These are phyloP conservation scores for Sipha flava DNA, from an alignment of 1,140 invertebrate species.

Conservation along the genomic window DNA sequence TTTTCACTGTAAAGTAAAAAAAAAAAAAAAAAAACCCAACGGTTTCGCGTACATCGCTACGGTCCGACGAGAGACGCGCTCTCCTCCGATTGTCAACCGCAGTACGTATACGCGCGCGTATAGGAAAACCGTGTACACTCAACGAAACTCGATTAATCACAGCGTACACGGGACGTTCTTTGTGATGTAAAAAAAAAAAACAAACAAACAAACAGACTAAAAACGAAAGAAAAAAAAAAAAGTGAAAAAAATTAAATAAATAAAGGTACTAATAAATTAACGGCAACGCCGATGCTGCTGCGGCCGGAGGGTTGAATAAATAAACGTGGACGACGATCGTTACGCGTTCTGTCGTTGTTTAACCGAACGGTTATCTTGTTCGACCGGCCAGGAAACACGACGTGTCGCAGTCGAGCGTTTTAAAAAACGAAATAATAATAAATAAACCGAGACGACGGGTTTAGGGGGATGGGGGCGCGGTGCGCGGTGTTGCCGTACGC, in stretches of 20 bases:
- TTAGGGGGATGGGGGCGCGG: neutral
- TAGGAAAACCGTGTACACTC: neutral
- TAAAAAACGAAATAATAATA: constrained; percentile 31
- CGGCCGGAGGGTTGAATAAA: constrained; percentile 13
- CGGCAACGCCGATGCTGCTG: neutral
- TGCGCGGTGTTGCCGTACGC: no score
- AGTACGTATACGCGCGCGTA: neutral
- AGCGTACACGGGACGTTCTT: neutral
- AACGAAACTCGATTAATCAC: constrained; percentile 23
- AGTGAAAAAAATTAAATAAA: neutral
- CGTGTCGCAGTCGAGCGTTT: constrained; percentile 27
- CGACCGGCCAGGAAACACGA: constrained; percentile 27
- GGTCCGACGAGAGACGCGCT: neutral
- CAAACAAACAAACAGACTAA: neutral
- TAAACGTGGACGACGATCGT: constrained; percentile 19
- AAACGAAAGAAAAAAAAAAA: neutral
- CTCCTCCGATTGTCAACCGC: neutral
- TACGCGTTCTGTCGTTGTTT: constrained; percentile 31
- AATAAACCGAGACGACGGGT: neutral
- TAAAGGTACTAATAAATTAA: constrained; percentile 20
- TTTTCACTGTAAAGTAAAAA: neutral
- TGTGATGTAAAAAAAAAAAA: neutral
- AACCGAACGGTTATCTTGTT: constrained; percentile 32
- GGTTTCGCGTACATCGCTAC: constrained; percentile 2
- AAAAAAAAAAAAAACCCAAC: neutral